Evolutionary conservation across 1,140 invertebrate genomes (phyloP).

Genomic region (Drosophila kohkoa): DNA sequence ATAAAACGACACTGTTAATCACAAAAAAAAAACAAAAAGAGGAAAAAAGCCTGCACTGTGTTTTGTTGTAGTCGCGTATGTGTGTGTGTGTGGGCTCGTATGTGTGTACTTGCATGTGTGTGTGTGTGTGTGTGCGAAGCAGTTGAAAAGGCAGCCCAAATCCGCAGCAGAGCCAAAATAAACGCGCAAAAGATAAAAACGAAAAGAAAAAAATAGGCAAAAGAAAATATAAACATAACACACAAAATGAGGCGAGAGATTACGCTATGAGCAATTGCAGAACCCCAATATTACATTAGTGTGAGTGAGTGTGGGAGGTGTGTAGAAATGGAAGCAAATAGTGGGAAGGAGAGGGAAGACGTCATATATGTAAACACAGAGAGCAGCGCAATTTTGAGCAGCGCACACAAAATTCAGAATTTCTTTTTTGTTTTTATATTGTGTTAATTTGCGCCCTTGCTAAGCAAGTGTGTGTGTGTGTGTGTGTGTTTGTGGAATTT

Average conservation of each 20-base stretch:
- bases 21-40: not conserved
- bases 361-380: conserved; percentile 40
- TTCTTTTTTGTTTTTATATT: conserved; percentile 68
- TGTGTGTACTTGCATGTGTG: conserved; percentile 4
- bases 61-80: conserved; percentile 32
- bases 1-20: no score
- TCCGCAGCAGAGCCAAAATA: conserved; percentile 51
- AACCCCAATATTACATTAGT: conserved; percentile 8
- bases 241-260: conserved; percentile 1
- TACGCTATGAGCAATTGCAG: conserved; percentile 11
- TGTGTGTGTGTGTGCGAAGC: conserved; percentile 43
- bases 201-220: conserved; percentile 33
- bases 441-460: conserved; percentile 56
- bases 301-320: not conserved
- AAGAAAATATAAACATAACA: conserved; percentile 45
- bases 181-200: conserved; percentile 53
- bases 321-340: not conserved
- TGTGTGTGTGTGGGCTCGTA: conserved; percentile 21
- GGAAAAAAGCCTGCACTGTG: conserved; percentile 9
- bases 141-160: conserved; percentile 45
- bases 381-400: conserved; percentile 33
- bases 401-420: conserved; percentile 30
- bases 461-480: conserved; percentile 29
- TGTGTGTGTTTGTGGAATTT: conserved; percentile 37
- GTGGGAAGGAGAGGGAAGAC: not conserved